phyloP scores from a whole-genome alignment of 2,113 vertebrate genomes.

The Ranitomeya imitator region DNA sequence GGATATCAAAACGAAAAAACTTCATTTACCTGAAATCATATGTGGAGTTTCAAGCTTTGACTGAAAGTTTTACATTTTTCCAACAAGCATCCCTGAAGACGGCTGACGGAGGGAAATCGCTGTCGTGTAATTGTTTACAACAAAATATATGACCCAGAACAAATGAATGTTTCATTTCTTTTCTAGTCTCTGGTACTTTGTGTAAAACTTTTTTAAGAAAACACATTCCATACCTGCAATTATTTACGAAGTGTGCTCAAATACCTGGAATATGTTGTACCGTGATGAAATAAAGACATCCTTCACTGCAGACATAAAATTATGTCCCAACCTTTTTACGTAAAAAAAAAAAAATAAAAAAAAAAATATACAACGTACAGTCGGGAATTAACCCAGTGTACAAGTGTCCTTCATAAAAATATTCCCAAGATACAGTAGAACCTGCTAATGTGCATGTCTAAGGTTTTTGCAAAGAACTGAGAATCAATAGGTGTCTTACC shows the following conservation, averaged over 20 bases:
- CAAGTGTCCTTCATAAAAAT: slow-evolving; percentile 20
- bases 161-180: neutral
- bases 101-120: neutral
- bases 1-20: no score
- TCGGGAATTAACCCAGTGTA: neutral
- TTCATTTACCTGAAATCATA: neutral
- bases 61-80: neutral
- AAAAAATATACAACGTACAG: slow-evolving; percentile 60
- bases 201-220: neutral
- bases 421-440: neutral
- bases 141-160: neutral
- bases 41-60: neutral
- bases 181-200: neutral
- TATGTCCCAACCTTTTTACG: slow-evolving; percentile 38
- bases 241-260: neutral
- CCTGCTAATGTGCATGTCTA: neutral
- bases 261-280: neutral
- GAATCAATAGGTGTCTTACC: neutral
- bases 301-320: neutral
- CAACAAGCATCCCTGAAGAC: no score
- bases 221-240: neutral
- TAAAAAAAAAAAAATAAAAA: slow-evolving; percentile 61
- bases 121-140: neutral
- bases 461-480: neutral
- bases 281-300: neutral